A percentile compares a stretch with the other conserved stretches of the same genome.
Evolutionary conservation across 1,140 invertebrate genomes (phyloP).

Genomic region (Drosophila rufa): DNA sequence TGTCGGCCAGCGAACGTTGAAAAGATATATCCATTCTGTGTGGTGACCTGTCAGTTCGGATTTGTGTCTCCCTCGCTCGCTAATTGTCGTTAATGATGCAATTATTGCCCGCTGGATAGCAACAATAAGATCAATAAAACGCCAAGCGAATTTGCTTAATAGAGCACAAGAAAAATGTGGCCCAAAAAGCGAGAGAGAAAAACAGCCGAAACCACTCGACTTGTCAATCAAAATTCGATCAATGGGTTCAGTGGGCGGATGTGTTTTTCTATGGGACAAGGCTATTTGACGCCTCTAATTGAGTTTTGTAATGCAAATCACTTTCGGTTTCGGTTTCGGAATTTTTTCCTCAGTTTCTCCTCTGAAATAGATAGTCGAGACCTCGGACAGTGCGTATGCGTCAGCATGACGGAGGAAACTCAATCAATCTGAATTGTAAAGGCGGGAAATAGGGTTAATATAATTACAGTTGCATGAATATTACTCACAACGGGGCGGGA

Average conservation of each 20-base stretch:
- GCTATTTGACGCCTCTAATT: slow-evolving; percentile 55
- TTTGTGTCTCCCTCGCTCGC: slow-evolving; percentile 24
- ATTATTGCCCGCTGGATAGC: slow-evolving; percentile 34
- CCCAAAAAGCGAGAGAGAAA: slow-evolving; percentile 25
- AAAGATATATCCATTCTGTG: slow-evolving; percentile 35
- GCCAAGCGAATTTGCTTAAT: slow-evolving; percentile 50
- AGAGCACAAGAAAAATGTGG: slow-evolving; percentile 41
- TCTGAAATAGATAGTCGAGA: slow-evolving; percentile 40
- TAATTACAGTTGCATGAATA: slow-evolving; percentile 17
- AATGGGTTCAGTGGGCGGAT: slow-evolving; percentile 47
- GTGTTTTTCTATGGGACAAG: slow-evolving; percentile 41
- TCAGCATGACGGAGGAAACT: slow-evolving; percentile 34
- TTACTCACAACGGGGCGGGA: slow-evolving; percentile 7
- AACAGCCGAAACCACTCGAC: slow-evolving; percentile 28
- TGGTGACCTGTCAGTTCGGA: slow-evolving; percentile 40
- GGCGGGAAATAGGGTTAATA: slow-evolving; percentile 44
- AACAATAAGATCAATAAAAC: slow-evolving; percentile 49
- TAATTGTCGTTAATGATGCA: slow-evolving; percentile 56
- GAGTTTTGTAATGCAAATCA: slow-evolving; percentile 58
- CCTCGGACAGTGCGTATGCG: slow-evolving; percentile 42
- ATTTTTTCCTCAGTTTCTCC: slow-evolving; percentile 28
- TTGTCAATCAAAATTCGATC: slow-evolving; percentile 53
- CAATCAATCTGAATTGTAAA: slow-evolving; percentile 37
- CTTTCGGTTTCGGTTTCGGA: slow-evolving; percentile 32
- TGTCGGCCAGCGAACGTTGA: slow-evolving; percentile 18